Evolutionary conservation across 2,113 vertebrate species (phyloP).

Genomic region (Lepus americanus): DNA sequence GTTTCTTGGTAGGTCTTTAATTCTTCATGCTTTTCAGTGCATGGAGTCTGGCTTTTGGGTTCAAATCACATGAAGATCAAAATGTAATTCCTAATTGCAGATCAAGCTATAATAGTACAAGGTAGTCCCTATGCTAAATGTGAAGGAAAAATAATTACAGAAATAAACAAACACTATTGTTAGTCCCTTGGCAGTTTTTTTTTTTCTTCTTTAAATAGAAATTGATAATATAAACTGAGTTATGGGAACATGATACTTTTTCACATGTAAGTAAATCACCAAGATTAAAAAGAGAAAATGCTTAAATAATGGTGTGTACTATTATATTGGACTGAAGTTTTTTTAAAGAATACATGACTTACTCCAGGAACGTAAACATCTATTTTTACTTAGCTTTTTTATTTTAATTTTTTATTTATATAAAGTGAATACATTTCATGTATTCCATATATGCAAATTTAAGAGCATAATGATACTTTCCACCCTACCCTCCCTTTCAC

Average conservation of each 20-base stretch:
- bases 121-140: background rate
- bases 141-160: background rate
- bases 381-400: background rate
- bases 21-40: conserved; percentile 68
- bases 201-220: background rate
- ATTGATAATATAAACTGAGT: background rate
- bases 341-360: conserved; percentile 20
- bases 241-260: background rate
- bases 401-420: too few relatives aligned
- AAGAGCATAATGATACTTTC: too few relatives aligned
- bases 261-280: background rate
- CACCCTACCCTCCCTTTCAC: too few relatives aligned
- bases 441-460: too few relatives aligned
- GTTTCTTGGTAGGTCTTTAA: conserved; percentile 74
- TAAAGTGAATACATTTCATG: too few relatives aligned
- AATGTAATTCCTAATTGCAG: background rate
- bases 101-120: background rate
- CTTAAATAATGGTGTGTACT: background rate
- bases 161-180: background rate
- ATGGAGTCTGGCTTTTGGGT: background rate
- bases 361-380: background rate
- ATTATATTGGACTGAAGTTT: background rate
- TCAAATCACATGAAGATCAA: conserved; percentile 23
- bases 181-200: background rate
- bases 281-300: background rate